These are phyloP conservation scores for Brachionus koreanus DNA, from an alignment of 1,140 invertebrate species.

Conservation along the genomic window DNA sequence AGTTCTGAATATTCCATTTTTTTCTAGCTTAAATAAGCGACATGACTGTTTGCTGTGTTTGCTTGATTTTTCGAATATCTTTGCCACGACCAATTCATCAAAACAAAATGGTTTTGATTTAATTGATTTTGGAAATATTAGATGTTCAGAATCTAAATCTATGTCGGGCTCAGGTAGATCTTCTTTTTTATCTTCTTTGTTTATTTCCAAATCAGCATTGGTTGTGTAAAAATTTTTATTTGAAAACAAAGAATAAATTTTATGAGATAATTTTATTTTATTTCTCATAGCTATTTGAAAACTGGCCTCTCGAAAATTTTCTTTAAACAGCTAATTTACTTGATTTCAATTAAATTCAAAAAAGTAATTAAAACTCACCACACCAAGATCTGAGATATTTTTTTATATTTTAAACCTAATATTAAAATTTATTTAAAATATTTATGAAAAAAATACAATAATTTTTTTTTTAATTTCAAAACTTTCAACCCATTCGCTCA, in stretches of 20 bases:
- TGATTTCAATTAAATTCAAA: no score
- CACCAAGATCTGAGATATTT: no score
- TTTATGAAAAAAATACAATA: neutral
- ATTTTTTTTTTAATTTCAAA: slow-evolving; percentile 1
- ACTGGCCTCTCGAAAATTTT: no score
- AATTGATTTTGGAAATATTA: neutral
- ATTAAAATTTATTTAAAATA: no score
- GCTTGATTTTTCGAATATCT: neutral
- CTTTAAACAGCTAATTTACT: no score
- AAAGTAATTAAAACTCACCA: no score
- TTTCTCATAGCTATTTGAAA: neutral
- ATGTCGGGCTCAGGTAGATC: neutral
- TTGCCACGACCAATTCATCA: neutral
- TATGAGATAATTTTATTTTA: neutral
- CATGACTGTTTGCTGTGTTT: neutral
- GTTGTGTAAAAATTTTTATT: neutral
- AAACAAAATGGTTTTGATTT: neutral
- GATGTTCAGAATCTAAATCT: neutral
- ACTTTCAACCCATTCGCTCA: neutral
- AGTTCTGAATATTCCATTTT: slow-evolving; percentile 32
- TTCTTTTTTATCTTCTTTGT: neutral
- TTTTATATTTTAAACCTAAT: no score
- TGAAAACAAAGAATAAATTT: neutral
- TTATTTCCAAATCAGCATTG: no score
- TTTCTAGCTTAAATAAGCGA: slow-evolving; percentile 26